A percentile compares a stretch with the other conserved stretches of the same genome.
phyloP scores from a whole-genome alignment of 2,797 vertebrate genomes.

The Dendrocincla fuliginosa region DNA sequence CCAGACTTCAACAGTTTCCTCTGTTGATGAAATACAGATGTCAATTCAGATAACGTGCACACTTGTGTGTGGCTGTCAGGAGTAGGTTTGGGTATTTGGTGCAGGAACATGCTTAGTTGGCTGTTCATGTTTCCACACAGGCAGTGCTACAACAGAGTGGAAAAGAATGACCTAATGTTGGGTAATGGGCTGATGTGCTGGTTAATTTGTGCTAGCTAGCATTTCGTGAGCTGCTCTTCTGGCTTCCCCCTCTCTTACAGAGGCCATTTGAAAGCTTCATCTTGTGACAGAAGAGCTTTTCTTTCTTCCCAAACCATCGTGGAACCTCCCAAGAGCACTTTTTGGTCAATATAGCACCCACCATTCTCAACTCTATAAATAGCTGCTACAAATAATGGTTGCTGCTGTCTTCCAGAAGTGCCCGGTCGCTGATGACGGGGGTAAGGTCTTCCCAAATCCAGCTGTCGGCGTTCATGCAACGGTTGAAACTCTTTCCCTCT shows the following conservation, averaged over 20 bases:
- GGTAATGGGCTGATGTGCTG: not conserved
- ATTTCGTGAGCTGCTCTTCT: not conserved
- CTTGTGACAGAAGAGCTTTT: not conserved
- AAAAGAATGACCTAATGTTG: not conserved
- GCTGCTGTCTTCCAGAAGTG: constrained; percentile 41
- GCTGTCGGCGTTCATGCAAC: not conserved
- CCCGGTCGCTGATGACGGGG: not conserved
- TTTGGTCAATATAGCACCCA: constrained; percentile 26
- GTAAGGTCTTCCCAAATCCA: not conserved
- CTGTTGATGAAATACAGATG: not conserved
- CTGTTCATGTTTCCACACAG: not conserved
- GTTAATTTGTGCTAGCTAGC: not conserved
- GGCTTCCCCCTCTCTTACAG: not conserved
- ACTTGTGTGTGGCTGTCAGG: not conserved
- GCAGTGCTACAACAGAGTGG: not conserved
- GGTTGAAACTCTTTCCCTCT: constrained; percentile 11
- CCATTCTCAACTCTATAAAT: not conserved
- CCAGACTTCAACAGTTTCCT: not conserved
- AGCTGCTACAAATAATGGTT: not conserved
- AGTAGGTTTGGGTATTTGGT: not conserved
- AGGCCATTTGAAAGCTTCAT: not conserved
- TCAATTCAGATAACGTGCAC: not conserved
- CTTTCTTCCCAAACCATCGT: not conserved
- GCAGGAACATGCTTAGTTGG: not conserved
- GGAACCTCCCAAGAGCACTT: constrained; percentile 11